Percentiles rank a stretch among this genome's conserved stretches.
Evolutionary conservation across 2,797 vertebrate genomes (phyloP).

Genomic region (Anguilla megastoma): DNA sequence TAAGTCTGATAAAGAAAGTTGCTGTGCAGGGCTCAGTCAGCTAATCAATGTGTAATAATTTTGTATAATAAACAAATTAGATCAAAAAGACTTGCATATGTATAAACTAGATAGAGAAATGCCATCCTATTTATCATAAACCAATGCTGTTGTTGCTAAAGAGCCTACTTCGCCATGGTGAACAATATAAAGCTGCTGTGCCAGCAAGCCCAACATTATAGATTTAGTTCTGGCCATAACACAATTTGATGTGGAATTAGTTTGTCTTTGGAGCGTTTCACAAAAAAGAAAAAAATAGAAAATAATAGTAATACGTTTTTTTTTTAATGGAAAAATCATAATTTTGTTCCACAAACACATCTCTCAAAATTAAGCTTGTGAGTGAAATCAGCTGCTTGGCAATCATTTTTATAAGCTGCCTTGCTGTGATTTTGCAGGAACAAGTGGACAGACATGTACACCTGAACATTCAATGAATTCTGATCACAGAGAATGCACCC

Average conservation of each 20-base stretch:
- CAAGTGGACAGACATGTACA: not conserved
- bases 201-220: not conserved
- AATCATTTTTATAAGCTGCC: not conserved
- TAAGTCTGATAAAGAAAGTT: too few species aligned
- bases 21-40: too few species aligned
- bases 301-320: too few species aligned
- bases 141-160: not conserved
- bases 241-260: not conserved
- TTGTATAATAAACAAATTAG: too few species aligned
- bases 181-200: too few species aligned
- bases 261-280: not conserved
- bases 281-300: not conserved
- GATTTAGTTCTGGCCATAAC: not conserved
- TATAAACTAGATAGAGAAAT: not conserved
- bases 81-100: too few species aligned
- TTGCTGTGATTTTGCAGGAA: not conserved
- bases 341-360: not conserved
- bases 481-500: not conserved
- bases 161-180: too few species aligned
- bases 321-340: too few species aligned
- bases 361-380: conserved; percentile 5
- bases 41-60: too few species aligned
- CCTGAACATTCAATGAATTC: not conserved
- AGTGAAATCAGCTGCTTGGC: not conserved
- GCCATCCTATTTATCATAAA: not conserved